Evolutionary conservation across 2,113 vertebrate species (phyloP).

Genomic region (zebrafish (Danio rerio)): DNA sequence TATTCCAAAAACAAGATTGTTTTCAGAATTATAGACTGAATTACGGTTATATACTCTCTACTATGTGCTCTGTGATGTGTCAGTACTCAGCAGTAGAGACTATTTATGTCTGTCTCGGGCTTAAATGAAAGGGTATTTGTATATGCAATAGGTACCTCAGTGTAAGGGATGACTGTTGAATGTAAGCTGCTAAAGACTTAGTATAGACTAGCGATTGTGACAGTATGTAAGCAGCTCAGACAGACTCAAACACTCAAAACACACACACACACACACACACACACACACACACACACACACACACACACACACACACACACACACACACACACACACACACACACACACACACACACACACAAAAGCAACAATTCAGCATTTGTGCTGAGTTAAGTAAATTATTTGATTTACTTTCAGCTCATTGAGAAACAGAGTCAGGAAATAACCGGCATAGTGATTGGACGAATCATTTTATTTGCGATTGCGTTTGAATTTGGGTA

Average conservation of each 20-base stretch:
- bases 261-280: background rate
- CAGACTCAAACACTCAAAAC: background rate
- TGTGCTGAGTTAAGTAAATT: background rate
- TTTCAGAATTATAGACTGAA: slow-evolving; percentile 15
- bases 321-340: background rate
- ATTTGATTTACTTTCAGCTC: background rate
- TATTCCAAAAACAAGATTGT: slow-evolving; percentile 5
- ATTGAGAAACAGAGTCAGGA: background rate
- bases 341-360: background rate
- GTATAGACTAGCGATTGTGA: slow-evolving; percentile 31
- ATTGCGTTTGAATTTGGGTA: background rate
- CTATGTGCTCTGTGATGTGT: slow-evolving; percentile 11
- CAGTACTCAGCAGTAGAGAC: slow-evolving; percentile 28
- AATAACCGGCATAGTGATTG: background rate
- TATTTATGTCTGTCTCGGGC: slow-evolving; percentile 37
- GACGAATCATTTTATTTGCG: background rate
- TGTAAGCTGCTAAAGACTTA: slow-evolving; percentile 37
- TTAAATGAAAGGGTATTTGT: slow-evolving; percentile 40
- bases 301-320: background rate
- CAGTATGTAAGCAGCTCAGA: slow-evolving; percentile 12
- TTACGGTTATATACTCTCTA: slow-evolving; percentile 1
- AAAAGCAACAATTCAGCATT: background rate
- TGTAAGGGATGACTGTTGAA: slow-evolving; percentile 33
- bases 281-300: background rate
- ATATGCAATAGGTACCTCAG: slow-evolving; percentile 27